These are phyloP conservation scores for Numenius arquata DNA, from an alignment of 2,113 vertebrate genomes.

Conservation along the genomic window DNA sequence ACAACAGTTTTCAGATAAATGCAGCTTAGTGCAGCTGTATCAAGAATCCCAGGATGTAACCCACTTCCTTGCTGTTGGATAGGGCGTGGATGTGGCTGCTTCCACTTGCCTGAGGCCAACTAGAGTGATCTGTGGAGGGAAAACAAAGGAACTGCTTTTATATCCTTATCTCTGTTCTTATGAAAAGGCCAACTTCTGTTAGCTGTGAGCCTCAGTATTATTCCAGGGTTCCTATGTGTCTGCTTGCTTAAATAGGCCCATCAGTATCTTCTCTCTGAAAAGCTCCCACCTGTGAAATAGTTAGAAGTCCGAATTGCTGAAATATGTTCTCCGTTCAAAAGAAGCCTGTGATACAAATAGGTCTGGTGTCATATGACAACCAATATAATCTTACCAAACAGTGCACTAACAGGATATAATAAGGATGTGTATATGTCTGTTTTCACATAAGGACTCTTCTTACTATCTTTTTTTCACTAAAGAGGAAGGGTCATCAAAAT, in stretches of 20 bases:
- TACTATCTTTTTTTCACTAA: background rate
- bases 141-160: background rate
- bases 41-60: background rate
- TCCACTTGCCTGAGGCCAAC: background rate
- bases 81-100: background rate
- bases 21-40: background rate
- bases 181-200: background rate
- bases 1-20: background rate
- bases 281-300: background rate
- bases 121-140: background rate
- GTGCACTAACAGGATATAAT: background rate
- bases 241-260: background rate
- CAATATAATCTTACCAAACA: slow-evolving; percentile 4
- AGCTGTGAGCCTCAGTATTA: background rate
- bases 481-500: background rate
- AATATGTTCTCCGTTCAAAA: background rate
- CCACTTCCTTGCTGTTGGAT: background rate
- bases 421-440: background rate
- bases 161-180: background rate
- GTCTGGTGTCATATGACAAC: background rate
- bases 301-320: background rate
- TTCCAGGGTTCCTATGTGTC: background rate
- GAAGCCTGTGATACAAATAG: background rate
- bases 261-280: background rate
- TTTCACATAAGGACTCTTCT: background rate